Evolutionary conservation across 2,113 vertebrate genomes (phyloP), one percentile per base, ranked within the genome.

Genomic region (Physeter macrocephalus): DNA sequence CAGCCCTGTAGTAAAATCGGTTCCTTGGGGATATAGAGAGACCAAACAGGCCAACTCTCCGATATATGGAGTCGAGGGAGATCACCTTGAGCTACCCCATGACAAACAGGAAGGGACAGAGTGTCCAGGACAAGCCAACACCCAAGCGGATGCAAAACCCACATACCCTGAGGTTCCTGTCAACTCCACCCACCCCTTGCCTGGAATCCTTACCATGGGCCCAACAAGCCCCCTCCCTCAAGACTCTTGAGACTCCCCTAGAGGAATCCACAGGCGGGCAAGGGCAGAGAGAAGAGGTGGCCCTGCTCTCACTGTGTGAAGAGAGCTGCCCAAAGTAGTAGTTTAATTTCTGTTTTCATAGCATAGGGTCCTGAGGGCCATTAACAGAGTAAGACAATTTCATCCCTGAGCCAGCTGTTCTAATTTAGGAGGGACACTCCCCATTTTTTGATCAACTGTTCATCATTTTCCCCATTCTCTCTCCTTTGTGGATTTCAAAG

Each of bases 371-470:
- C 90, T 95, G 75, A 92, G 90, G 84, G 64, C 90, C 81, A 95
- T 82, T 88, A 90, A 77, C 91, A 93, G 92, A 95, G 49, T 93
- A 77, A 95, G 94, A 93, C 18, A 23, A 59, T 96, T 97, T 96
- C 34, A 92, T 96, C 89, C 88, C 46, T 21, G 72, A 96, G 86
- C 91, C 83, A 96, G 91, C 93, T 97, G 89, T 90, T 93, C 93
- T 96, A 94, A 97, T 95, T 95, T 93, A 93, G 92, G 71, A 98
- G 80, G 61, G 84, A 96, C 34, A 82, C 71, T 67, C 78, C 94
- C 85, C 94, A 89, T 88, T 97, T 98, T 96, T 90, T 96, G 93
- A 95, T 94, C 94, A 94, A 93, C 89, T 97, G 84, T 90, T 97
- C 96, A 96, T 96, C 93, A 96, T 95, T 92, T 92, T 87, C 52